Conservation (phyloP, 35 echinoderm and acorn worm species). For the Anneissia japonica region DNA sequence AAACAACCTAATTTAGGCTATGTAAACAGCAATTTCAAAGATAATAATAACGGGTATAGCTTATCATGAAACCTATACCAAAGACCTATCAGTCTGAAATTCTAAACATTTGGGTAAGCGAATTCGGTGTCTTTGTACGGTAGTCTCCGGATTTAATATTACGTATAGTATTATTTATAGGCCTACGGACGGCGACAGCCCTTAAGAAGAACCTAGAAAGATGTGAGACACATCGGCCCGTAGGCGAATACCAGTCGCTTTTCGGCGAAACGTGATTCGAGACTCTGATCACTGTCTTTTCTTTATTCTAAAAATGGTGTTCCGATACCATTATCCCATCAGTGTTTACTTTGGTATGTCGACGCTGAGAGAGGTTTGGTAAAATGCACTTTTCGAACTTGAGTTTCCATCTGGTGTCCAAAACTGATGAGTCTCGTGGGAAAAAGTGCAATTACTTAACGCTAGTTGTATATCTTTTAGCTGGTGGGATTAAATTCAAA, state of each 20-base stretch:
- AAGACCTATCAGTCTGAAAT: too few species aligned
- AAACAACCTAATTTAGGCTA: too few species aligned
- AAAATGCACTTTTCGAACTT: background rate
- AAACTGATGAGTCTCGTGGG: background rate
- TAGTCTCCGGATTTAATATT: too few species aligned
- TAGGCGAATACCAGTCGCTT: background rate
- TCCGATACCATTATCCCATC: background rate
- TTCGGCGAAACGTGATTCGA: background rate
- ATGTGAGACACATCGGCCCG: background rate
- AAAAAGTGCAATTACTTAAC: background rate
- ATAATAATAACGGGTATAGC: too few species aligned
- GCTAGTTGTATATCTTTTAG: background rate
- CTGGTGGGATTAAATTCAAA: background rate
- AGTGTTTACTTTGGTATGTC: background rate
- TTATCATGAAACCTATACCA: too few species aligned
- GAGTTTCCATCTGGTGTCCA: background rate
- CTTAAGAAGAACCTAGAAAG: background rate
- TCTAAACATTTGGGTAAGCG: too few species aligned
- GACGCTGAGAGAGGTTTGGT: background rate
- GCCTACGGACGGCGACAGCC: background rate
- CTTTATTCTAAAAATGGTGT: background rate
- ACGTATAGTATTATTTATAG: background rate
- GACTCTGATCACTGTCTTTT: too few species aligned
- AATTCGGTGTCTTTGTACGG: too few species aligned
- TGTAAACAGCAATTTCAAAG: too few species aligned